phyloP scores from a whole-genome alignment of 2,888 invertebrate species.

The Fissipunctia ypsillon region DNA sequence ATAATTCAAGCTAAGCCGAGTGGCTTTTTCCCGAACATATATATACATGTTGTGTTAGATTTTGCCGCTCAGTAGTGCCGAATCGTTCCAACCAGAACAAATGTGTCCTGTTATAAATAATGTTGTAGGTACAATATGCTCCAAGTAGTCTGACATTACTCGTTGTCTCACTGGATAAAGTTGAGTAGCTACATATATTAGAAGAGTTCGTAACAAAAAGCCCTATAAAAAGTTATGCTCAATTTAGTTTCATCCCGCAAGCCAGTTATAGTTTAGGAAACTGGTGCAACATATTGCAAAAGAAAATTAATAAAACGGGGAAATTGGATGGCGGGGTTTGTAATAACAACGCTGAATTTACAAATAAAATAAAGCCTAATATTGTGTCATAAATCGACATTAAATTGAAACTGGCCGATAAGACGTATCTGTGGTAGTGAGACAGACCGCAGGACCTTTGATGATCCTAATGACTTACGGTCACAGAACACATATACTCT shows the following conservation, averaged over 20 bases:
- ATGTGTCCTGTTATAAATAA: constrained; percentile 8
- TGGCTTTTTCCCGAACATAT: neutral
- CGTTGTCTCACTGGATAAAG: constrained; percentile 56
- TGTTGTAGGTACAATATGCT: constrained; percentile 19
- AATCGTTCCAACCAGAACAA: neutral
- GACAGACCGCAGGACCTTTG: neutral
- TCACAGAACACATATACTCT: too few relatives aligned
- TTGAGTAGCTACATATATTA: constrained; percentile 75
- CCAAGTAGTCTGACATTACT: constrained; percentile 32
- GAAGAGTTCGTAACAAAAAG: constrained; percentile 80
- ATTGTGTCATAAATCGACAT: constrained; percentile 15
- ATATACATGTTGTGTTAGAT: neutral
- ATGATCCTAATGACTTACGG: too few relatives aligned
- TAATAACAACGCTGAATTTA: constrained; percentile 54
- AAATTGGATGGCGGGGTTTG: constrained; percentile 70
- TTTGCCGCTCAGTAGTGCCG: neutral
- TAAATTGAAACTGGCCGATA: neutral
- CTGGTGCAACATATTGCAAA: constrained; percentile 87
- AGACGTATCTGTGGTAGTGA: neutral
- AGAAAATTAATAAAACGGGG: constrained; percentile 85
- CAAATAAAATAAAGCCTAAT: constrained; percentile 41
- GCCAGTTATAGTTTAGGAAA: constrained; percentile 83
- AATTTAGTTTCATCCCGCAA: constrained; percentile 82
- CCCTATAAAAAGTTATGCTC: constrained; percentile 86
- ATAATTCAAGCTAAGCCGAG: too few relatives aligned